Evolutionary conservation across 2,797 vertebrate genomes (phyloP), one percentile per base, ranked within the genome.

Genomic region (Podargus strigoides): DNA sequence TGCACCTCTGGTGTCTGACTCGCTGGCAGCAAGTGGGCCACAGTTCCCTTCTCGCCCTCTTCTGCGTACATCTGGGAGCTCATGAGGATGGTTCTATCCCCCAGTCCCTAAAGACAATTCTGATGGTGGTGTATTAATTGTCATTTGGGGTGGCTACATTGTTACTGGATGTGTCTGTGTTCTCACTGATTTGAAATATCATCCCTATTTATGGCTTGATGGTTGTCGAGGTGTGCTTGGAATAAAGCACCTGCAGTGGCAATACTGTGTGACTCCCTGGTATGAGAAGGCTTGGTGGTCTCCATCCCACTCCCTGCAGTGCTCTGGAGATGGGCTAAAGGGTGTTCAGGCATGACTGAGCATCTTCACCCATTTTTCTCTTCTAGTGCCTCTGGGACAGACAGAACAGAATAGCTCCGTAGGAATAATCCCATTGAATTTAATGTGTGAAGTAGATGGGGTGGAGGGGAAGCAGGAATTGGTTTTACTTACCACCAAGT

Each of bases 51-150:
- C 74, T 50, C 14, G 3, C 52, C 36, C 50, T 58, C 9, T 41
- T 69, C 18, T 30, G 4, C 0, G 0, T 37, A 15, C 3, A 2
- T 34, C 41, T 23, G 23, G 55, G 50, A 87, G 39, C 47, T 76
- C 1, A 1, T 10, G 50, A n/a, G 67, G 21, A 26, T 39, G 36
- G 12, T 9, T 85, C 53, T 72, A 53, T 12, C 21, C 21, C 12
- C 15, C 5, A 5, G 53, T 8, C 37, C 53, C 49, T 41, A 64
- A 28, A 70, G 44, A 47, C n/a, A 32, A 7, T 41, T 86, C 62
- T 72, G 44, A 18, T 20, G 16, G 36, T 68, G 26, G 8, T 13
- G 4, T 73, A 28, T 44, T 56, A 6, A 66, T 46, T 62, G 68
- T 47, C 6, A 0, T 52, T 86, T 84, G 76, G 64, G 42, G 23